A percentile compares a stretch with the other conserved stretches of the same genome.
Conservation (phyloP, 1,140 invertebrate species). For the Pissodes strobi region DNA sequence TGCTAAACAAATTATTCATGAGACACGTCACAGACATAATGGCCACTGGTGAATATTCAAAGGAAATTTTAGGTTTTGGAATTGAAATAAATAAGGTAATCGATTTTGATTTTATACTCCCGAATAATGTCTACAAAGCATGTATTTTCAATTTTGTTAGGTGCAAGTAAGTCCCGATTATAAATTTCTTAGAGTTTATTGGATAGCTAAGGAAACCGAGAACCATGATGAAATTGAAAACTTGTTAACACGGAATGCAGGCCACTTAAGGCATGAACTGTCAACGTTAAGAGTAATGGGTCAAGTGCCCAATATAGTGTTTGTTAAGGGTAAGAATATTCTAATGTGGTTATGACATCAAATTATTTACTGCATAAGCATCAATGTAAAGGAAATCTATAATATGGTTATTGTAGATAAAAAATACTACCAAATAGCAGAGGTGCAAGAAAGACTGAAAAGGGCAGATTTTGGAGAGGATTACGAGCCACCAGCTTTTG, state of each 20-base stretch:
- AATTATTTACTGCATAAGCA: no score
- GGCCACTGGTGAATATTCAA: slow-evolving; percentile 66
- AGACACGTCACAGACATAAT: slow-evolving; percentile 74
- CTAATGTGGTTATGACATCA: no score
- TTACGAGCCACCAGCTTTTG: slow-evolving; percentile 57
- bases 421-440: slow-evolving; percentile 55
- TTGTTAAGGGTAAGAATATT: slow-evolving; percentile 68
- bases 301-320: slow-evolving; percentile 69
- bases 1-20: slow-evolving; percentile 82
- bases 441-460: slow-evolving; percentile 63
- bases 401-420: slow-evolving; percentile 62
- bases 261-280: slow-evolving; percentile 68
- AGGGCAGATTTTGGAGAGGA: slow-evolving; percentile 67
- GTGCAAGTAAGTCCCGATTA: slow-evolving; percentile 69
- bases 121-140: no score
- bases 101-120: no score
- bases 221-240: slow-evolving; percentile 59
- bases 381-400: neutral
- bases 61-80: slow-evolving; percentile 63
- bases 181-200: slow-evolving; percentile 68
- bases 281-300: slow-evolving; percentile 71
- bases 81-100: slow-evolving; percentile 69
- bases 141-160: no score
- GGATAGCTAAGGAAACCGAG: slow-evolving; percentile 62
- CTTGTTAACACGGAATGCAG: slow-evolving; percentile 61